Conservation (phyloP, 2,888 invertebrate genomes). For the Temnothorax ravouxi region DNA sequence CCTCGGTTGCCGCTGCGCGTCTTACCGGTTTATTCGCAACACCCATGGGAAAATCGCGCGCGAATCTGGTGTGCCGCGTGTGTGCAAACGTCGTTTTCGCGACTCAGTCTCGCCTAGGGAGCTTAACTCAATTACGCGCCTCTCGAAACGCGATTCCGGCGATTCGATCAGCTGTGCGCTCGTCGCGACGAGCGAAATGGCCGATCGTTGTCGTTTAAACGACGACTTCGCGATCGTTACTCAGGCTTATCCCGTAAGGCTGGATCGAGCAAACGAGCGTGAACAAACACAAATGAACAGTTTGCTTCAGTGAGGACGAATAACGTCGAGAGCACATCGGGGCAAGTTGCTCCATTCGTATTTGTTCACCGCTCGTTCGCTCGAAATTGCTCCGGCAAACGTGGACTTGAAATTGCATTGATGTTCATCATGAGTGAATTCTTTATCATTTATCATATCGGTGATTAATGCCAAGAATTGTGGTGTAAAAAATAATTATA, state of each 20-base stretch:
- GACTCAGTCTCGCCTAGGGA: background rate
- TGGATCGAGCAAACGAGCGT: background rate
- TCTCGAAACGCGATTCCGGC: slow-evolving; percentile 31
- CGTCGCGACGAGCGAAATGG: background rate
- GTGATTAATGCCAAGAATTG: background rate
- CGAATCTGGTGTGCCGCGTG: slow-evolving; percentile 37
- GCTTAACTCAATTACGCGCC: slow-evolving; percentile 25
- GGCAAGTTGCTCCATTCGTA: background rate
- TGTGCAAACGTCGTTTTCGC: slow-evolving; percentile 3
- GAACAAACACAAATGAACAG: background rate
- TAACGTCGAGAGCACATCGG: background rate
- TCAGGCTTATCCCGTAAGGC: background rate
- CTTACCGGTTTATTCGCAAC: slow-evolving; percentile 26
- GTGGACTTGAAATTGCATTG: background rate
- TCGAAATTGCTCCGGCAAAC: background rate
- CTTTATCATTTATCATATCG: background rate
- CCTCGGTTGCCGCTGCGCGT: slow-evolving; percentile 1
- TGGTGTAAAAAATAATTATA: background rate
- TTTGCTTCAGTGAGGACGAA: background rate
- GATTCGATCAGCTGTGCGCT: background rate
- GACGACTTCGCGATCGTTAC: background rate
- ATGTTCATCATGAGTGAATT: background rate
- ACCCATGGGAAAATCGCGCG: slow-evolving; percentile 36
- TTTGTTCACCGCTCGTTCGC: background rate
- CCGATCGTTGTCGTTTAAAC: background rate